These are phyloP conservation scores for Megaustenia siamemsis DNA, from an alignment of 2,888 invertebrate genomes.

Conservation along the genomic window DNA sequence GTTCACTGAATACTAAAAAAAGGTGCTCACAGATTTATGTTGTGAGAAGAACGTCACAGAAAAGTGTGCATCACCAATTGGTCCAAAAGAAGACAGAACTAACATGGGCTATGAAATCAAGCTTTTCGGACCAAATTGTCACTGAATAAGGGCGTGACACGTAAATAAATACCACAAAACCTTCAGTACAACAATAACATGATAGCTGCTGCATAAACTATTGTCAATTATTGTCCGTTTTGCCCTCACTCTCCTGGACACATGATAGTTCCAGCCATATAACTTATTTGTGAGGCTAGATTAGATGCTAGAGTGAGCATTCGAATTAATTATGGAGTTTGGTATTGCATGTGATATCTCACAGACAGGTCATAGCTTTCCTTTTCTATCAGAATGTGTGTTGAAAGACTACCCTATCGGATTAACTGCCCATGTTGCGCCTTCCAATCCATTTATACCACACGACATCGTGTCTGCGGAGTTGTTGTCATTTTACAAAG, in stretches of 20 bases:
- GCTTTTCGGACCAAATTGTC: background rate
- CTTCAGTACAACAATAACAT: too few relatives aligned
- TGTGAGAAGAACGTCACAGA: background rate
- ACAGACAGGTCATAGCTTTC: conserved; percentile 1
- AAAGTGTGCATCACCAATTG: conserved; percentile 14
- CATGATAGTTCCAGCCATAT: too few relatives aligned
- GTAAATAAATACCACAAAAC: too few relatives aligned
- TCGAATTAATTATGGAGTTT: conserved; percentile 38
- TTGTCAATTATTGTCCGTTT: too few relatives aligned
- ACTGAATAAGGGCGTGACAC: background rate
- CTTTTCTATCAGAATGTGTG: conserved; percentile 26
- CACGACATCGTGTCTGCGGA: background rate
- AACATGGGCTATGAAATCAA: background rate
- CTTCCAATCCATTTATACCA: background rate
- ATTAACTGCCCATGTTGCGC: conserved; percentile 3
- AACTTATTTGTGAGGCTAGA: too few relatives aligned
- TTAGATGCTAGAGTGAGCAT: too few relatives aligned
- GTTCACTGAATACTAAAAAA: too few relatives aligned
- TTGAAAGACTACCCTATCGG: conserved; percentile 13
- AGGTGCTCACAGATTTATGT: too few relatives aligned
- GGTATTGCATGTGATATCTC: conserved; percentile 30
- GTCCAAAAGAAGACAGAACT: background rate
- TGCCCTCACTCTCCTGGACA: too few relatives aligned
- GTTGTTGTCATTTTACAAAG: background rate
- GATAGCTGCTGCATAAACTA: too few relatives aligned